A percentile compares a stretch with the other conserved stretches of the same genome.
Conservation (phyloP, 2,888 invertebrate genomes). For the Brachyptera risi region DNA sequence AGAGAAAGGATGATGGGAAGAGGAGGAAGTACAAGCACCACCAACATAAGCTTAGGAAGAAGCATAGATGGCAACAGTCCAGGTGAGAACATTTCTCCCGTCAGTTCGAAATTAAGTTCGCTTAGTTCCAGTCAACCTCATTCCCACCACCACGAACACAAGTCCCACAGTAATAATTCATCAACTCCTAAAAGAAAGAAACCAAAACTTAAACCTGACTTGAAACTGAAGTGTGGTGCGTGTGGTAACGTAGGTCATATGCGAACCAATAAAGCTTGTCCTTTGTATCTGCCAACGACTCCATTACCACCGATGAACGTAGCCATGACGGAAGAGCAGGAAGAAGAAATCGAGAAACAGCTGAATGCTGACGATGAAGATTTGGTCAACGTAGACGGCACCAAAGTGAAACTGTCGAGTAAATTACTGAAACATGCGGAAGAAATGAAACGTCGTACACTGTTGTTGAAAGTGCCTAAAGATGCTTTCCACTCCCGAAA, state of each 20-base stretch:
- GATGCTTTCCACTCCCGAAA: slow-evolving; percentile 62
- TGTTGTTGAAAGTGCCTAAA: slow-evolving; percentile 74
- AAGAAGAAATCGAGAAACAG: slow-evolving; percentile 71
- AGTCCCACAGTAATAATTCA: slow-evolving; percentile 25
- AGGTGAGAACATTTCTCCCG: neutral
- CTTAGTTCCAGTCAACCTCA: slow-evolving; percentile 8
- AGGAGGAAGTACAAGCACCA: neutral
- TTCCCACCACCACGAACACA: slow-evolving; percentile 38
- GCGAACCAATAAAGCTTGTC: slow-evolving; percentile 97
- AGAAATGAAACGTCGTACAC: slow-evolving; percentile 72
- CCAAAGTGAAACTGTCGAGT: slow-evolving; percentile 85
- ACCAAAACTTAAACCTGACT: slow-evolving; percentile 77
- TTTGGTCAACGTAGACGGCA: slow-evolving; percentile 89
- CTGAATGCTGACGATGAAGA: slow-evolving; percentile 78
- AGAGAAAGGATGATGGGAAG: slow-evolving; percentile 63
- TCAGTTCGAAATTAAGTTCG: slow-evolving; percentile 8
- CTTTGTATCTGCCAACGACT: slow-evolving; percentile 74
- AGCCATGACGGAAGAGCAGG: slow-evolving; percentile 74
- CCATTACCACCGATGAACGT: slow-evolving; percentile 60
- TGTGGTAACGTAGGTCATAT: slow-evolving; percentile 54
- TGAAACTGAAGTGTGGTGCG: slow-evolving; percentile 85
- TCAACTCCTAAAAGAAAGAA: slow-evolving; percentile 62
- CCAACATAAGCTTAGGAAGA: neutral
- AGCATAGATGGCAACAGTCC: slow-evolving; percentile 1
- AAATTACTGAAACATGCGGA: slow-evolving; percentile 88